Conservation (phyloP, 2,888 invertebrate genomes). For the Amiota communis region DNA sequence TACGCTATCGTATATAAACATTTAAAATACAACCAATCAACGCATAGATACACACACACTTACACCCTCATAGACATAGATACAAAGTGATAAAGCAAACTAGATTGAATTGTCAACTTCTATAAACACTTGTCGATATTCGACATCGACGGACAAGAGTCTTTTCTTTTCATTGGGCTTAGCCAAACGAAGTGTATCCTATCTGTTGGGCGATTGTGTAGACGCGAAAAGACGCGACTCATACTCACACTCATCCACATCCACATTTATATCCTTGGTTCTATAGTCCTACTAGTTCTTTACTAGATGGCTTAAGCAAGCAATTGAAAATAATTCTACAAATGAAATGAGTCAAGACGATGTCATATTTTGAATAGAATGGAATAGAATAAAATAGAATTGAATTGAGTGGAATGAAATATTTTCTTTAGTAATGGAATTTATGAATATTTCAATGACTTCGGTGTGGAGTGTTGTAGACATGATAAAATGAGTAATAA, state of each 20-base stretch:
- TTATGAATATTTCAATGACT: constrained; percentile 65
- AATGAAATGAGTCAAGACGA: constrained; percentile 36
- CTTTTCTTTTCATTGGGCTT: background rate
- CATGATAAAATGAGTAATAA: background rate
- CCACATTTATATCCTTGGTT: no score
- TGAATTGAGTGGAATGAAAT: constrained; percentile 22
- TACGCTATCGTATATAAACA: no score
- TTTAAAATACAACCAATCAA: background rate
- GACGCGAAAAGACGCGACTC: background rate
- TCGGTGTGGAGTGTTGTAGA: background rate
- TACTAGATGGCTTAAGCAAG: constrained; percentile 30
- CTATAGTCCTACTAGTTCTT: no score
- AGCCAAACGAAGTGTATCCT: background rate
- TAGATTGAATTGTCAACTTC: constrained; percentile 49
- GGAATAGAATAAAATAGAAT: background rate
- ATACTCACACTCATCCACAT: no score
- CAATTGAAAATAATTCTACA: constrained; percentile 51
- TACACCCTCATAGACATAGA: background rate
- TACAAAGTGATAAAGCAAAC: constrained; percentile 8
- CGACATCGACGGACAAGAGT: background rate
- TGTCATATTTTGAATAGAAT: background rate
- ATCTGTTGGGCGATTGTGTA: background rate
- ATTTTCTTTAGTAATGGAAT: constrained; percentile 64
- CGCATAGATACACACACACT: background rate
- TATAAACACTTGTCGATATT: constrained; percentile 23